These are phyloP conservation scores for Drosophila neocordata DNA, from an alignment of 1,140 invertebrate species.

Conservation along the genomic window DNA sequence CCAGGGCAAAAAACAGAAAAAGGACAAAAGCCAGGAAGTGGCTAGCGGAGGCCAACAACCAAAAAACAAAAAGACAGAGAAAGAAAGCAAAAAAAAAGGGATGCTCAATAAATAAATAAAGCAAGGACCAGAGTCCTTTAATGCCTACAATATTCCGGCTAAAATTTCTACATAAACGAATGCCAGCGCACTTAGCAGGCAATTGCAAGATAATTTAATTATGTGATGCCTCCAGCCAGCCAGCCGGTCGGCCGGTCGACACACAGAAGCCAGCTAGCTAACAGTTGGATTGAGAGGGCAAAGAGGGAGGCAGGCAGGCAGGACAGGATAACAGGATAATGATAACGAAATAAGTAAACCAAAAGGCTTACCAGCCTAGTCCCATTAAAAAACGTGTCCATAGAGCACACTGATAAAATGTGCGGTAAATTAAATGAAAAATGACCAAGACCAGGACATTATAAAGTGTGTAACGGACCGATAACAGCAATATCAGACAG, in stretches of 20 bases:
- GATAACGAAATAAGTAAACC: slow-evolving; percentile 74
- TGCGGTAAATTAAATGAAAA: slow-evolving; percentile 72
- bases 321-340: slow-evolving; percentile 71
- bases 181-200: slow-evolving; percentile 76
- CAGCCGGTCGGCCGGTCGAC: not conserved
- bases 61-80: slow-evolving; percentile 1
- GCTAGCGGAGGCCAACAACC: slow-evolving; percentile 22
- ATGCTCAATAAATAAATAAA: slow-evolving; percentile 68
- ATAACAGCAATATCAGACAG: slow-evolving; percentile 66
- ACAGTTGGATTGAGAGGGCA: too few species aligned
- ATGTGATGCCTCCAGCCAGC: slow-evolving; percentile 43
- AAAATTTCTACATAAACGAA: slow-evolving; percentile 62
- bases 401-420: slow-evolving; percentile 47
- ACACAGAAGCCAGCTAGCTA: not conserved
- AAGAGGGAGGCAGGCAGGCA: not conserved
- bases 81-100: slow-evolving; percentile 33
- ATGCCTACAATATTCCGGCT: slow-evolving; percentile 53
- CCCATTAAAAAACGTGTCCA: slow-evolving; percentile 29
- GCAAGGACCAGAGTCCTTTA: slow-evolving; percentile 33
- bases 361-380: slow-evolving; percentile 39
- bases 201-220: slow-evolving; percentile 79
- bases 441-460: slow-evolving; percentile 40
- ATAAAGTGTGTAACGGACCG: slow-evolving; percentile 54
- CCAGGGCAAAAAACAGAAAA: slow-evolving; percentile 12
- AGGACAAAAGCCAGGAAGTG: slow-evolving; percentile 65